Conservation (phyloP, 30 jellyfish, hydroid and myxozoan species). For the Haliclystus octoradiatus region DNA sequence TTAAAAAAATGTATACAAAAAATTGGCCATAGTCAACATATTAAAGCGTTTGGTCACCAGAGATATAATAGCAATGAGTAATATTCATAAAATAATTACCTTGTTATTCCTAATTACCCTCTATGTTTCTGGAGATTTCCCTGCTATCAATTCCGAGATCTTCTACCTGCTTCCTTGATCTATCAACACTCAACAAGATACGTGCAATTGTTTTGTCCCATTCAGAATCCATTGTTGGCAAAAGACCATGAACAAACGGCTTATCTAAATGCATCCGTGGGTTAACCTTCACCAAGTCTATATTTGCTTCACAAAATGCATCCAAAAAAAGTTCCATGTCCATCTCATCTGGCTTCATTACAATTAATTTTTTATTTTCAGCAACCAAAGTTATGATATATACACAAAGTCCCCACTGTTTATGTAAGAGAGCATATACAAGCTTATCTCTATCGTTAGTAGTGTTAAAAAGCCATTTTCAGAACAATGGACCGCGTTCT, state of each 20-base stretch:
- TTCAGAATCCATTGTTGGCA: constrained; percentile 19
- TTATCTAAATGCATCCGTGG: too few species aligned
- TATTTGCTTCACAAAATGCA: too few species aligned
- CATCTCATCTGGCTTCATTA: constrained; percentile 1
- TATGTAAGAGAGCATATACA: constrained; percentile 3
- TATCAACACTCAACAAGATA: constrained; percentile 18
- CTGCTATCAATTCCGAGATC: constrained; percentile 3
- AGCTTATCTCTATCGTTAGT: constrained; percentile 11
- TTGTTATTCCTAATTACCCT: too few species aligned
- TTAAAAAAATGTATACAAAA: too few species aligned
- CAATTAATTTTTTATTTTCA: neutral
- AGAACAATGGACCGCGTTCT: too few species aligned
- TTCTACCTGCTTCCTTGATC: constrained; percentile 13
- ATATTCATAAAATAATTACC: too few species aligned
- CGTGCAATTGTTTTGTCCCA: constrained; percentile 18
- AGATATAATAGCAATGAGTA: too few species aligned
- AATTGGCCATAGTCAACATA: too few species aligned
- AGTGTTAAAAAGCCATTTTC: neutral
- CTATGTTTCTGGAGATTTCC: constrained; percentile 2
- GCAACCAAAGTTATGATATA: neutral
- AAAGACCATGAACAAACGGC: too few species aligned
- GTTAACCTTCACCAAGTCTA: too few species aligned
- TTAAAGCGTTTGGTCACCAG: too few species aligned
- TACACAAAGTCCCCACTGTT: constrained; percentile 6
- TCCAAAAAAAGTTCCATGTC: too few species aligned